These are phyloP conservation scores for Heteromormyrus szaboi DNA, from an alignment of 2,797 vertebrate genomes.

Conservation along the genomic window DNA sequence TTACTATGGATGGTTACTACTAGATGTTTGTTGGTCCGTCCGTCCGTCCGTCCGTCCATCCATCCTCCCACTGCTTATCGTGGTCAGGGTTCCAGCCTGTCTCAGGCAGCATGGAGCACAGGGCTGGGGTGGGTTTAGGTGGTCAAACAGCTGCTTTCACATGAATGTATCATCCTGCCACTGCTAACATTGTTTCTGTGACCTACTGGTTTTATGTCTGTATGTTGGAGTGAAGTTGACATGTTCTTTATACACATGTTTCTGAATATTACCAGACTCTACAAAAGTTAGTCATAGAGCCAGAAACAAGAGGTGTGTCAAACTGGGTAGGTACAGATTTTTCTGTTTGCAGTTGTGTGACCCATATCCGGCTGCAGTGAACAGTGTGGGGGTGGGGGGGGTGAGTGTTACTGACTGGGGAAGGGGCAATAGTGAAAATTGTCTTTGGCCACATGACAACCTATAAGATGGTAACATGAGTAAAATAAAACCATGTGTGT, in stretches of 20 bases:
- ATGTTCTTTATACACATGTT: background rate
- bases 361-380: background rate
- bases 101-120: background rate
- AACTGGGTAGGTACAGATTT: slow-evolving; percentile 33
- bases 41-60: background rate
- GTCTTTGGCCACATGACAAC: background rate
- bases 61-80: background rate
- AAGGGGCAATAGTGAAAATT: background rate
- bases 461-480: background rate
- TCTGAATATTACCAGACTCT: slow-evolving; percentile 29
- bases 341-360: background rate
- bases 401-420: background rate
- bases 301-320: slow-evolving; percentile 18
- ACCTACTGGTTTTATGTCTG: background rate
- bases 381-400: background rate
- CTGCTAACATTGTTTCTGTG: background rate
- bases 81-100: background rate
- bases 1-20: background rate
- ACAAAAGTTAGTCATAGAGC: slow-evolving; percentile 31
- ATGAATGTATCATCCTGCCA: background rate
- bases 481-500: background rate
- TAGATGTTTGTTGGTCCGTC: background rate
- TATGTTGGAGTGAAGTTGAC: background rate
- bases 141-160: background rate
- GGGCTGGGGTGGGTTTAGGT: background rate